These are phyloP conservation scores for Neotoma lepida DNA, from an alignment of 2,113 vertebrate genomes.

Conservation along the genomic window DNA sequence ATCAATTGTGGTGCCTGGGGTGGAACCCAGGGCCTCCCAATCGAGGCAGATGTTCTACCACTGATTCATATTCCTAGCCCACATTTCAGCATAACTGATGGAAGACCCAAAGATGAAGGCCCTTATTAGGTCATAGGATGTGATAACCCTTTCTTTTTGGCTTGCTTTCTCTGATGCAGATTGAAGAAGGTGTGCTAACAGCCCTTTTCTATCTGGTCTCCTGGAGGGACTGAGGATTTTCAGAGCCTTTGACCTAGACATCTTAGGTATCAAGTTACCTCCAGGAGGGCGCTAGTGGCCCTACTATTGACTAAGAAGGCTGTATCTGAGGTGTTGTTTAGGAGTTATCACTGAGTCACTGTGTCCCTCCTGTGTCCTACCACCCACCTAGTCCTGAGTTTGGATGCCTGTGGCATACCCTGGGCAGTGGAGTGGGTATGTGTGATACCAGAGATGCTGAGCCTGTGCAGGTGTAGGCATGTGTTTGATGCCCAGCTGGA, in stretches of 20 bases:
- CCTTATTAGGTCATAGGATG: background rate
- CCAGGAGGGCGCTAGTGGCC: background rate
- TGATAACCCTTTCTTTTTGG: constrained; percentile 18
- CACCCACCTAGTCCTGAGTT: background rate
- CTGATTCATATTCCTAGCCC: background rate
- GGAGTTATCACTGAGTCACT: background rate
- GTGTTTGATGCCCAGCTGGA: background rate
- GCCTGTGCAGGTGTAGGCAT: background rate
- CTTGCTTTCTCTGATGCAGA: background rate
- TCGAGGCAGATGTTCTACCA: background rate
- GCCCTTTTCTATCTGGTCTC: background rate
- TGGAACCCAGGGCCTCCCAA: background rate
- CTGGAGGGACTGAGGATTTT: background rate
- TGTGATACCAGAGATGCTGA: background rate
- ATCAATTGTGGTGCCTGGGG: background rate
- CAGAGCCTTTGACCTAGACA: constrained; percentile 7
- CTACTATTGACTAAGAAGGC: background rate
- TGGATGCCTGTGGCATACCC: background rate
- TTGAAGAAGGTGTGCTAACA: background rate
- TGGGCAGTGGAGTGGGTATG: background rate
- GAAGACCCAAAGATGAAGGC: constrained; percentile 15
- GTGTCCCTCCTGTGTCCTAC: background rate
- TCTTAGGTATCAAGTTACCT: background rate
- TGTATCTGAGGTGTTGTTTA: background rate
- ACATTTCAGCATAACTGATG: background rate